These are phyloP conservation scores for Cartodere bifasciata DNA, from an alignment of 2,888 invertebrate genomes.

Conservation along the genomic window DNA sequence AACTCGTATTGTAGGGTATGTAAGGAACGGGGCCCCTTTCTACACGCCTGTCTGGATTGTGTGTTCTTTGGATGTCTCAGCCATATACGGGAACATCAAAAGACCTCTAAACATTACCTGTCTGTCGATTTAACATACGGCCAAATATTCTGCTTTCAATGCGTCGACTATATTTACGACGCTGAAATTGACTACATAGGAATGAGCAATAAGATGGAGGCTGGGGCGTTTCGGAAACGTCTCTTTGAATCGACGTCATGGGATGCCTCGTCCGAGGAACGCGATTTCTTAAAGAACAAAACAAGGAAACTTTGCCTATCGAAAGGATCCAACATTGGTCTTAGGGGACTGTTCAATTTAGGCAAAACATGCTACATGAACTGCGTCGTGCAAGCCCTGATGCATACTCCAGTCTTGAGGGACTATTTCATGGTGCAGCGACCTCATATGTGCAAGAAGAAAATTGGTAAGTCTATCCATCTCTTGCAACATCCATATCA, in stretches of 20 bases:
- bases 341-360: constrained; percentile 88
- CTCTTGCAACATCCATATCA: no score
- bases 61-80: constrained; percentile 88
- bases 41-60: constrained; percentile 80
- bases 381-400: constrained; percentile 89
- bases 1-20: constrained; percentile 59
- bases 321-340: constrained; percentile 73
- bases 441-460: constrained; percentile 69
- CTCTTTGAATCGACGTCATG: constrained; percentile 53
- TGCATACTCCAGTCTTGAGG: constrained; percentile 86
- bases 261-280: constrained; percentile 67
- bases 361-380: constrained; percentile 99
- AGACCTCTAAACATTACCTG: constrained; percentile 66
- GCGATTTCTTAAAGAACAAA: constrained; percentile 60
- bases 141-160: constrained; percentile 77
- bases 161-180: constrained; percentile 80
- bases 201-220: constrained; percentile 28
- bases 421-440: constrained; percentile 93
- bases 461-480: no score
- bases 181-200: constrained; percentile 29
- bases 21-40: constrained; percentile 61
- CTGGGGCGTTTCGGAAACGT: constrained; percentile 28
- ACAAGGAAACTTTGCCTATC: constrained; percentile 68
- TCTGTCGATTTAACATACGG: constrained; percentile 83
- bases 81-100: constrained; percentile 80